Base-by-base conservation (phyloP, 2,113 vertebrate species). In the Gyps fulvus region DNA sequence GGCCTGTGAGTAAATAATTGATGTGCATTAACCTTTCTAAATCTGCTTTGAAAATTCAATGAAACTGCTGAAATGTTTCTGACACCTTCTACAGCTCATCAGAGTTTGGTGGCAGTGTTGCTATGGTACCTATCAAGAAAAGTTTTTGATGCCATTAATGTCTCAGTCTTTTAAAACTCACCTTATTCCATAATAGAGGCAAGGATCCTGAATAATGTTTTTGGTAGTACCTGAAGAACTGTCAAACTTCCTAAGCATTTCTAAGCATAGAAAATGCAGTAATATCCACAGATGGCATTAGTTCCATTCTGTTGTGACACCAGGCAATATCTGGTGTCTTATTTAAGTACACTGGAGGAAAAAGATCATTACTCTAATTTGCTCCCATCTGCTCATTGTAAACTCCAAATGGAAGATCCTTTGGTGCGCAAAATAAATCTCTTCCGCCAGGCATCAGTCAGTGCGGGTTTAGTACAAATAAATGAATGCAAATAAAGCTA, bases 391-490 rank as follows among this genome's bases (percentile, higher is more conserved):
- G 90, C 52, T 95, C 65, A 61, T 49, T 74, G 55, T 86, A 62
- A 73, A 66, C 77, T 88, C 79, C 72, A 95, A 94, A 89, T 83
- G 76, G 49, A 95, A 92, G 73, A 89, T 76, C 43, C 31, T 80
- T 90, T 81, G 50, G 50, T 93, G 76, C 42, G 52, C 77, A 95
- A 83, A 93, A 92, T 88, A 93, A 92, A 93, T 92, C 79, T 89
- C 54, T 94, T 74, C 86, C 89, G 23, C 57, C 47, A 93, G 55
- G 34, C 63, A 83, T 78, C 71, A 92, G 63, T 71, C 67, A 83
- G 69, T 20, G 23, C 57, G n/a, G n/a, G 18, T 54, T 92, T 74
- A 90, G 42, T 69, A 81, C 77, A 93, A 93, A 84, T 65, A 92
- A 90, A 88, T 70, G 57, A 90, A 89, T 89, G 92, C 86, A 97